Base-by-base conservation (phyloP, 1,140 invertebrate species). In the Vollenhovia emeryi region DNA sequence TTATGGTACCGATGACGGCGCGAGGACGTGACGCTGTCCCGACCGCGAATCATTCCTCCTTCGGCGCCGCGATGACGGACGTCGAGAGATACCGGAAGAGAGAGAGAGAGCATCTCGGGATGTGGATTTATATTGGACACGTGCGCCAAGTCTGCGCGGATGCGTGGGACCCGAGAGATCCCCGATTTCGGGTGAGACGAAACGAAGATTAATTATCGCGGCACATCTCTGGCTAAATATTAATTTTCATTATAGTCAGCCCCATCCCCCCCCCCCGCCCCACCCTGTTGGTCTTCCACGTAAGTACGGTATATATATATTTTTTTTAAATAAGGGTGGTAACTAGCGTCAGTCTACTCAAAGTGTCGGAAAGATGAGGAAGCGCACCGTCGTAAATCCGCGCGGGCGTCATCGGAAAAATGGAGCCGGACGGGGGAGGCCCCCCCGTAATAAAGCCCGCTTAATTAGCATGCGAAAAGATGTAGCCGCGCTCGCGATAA, bases 381-480 rank as follows among this genome's bases (percentile, higher is more conserved):
- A 43, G 66, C 55, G 30, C 33, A 33, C 24, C 66, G 64, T 30
- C 78, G 78, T 82, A 82, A 82, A 82, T 82, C 66, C 50, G 24
- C 50, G 78, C 27, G 66, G n/a, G 13, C 55, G 66, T 82, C 66
- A 73, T 82, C 50, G 64, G 78, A 71, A 80, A 80, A 80, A 71
- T 80, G 78, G 30, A 30, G 27, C 24, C 24, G 64, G 66, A 59
- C 30, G 43, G 21, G 30, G 24, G 66, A 36, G n/a, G n/a, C n/a
- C n/a, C n/a, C n/a, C 40, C 36, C 33, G 78, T 71, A 82, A 82
- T 82, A 82, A 82, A 82, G 66, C 66, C 73, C 78, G 50, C 78
- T 82, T 82, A 82, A 82, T 82, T 82, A 82, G 24, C 78, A 82
- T 73, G 50, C 78, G 78, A 82, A 82, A 82, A 82, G 78, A 82